These are phyloP conservation scores for Capitella teleta DNA, from an alignment of 1,140 invertebrate species.

Conservation along the genomic window DNA sequence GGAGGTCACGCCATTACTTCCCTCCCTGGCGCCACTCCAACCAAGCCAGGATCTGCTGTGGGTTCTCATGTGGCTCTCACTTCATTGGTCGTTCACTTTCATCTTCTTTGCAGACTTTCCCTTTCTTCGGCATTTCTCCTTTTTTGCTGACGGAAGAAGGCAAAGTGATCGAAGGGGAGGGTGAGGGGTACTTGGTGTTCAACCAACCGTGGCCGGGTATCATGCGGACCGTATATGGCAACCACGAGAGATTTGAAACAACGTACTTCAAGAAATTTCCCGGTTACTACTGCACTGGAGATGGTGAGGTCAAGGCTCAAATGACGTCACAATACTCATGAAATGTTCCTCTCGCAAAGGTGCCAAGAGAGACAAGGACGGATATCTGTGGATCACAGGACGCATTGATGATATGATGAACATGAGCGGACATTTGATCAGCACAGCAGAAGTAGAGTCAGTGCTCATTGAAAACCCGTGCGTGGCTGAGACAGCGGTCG, in stretches of 20 bases:
- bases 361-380: conserved; percentile 78
- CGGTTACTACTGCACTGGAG: conserved; percentile 45
- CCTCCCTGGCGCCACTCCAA: conserved; percentile 82
- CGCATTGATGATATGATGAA: conserved; percentile 35
- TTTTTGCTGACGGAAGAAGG: conserved; percentile 79
- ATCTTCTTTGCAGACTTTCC: conserved; percentile 65
- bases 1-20: conserved; percentile 72
- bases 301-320: too few relatives aligned
- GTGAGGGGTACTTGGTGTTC: conserved; percentile 77
- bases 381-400: conserved; percentile 96
- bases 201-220: conserved; percentile 44
- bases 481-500: conserved; percentile 45
- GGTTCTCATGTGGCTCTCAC: conserved; percentile 27
- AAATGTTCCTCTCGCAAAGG: too few relatives aligned
- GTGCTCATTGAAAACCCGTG: conserved; percentile 57
- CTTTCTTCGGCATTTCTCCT: conserved; percentile 91
- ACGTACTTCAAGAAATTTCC: conserved; percentile 42
- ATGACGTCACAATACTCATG: too few relatives aligned
- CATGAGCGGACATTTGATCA: conserved; percentile 27
- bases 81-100: background rate
- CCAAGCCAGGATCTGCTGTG: conserved; percentile 94
- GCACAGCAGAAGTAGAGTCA: conserved; percentile 85
- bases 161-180: conserved; percentile 69
- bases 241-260: conserved; percentile 42
- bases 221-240: conserved; percentile 43